Evolutionary conservation across 2,888 invertebrate species (phyloP), one percentile per base, ranked within the genome.

Genomic region (Drosophila limbata): DNA sequence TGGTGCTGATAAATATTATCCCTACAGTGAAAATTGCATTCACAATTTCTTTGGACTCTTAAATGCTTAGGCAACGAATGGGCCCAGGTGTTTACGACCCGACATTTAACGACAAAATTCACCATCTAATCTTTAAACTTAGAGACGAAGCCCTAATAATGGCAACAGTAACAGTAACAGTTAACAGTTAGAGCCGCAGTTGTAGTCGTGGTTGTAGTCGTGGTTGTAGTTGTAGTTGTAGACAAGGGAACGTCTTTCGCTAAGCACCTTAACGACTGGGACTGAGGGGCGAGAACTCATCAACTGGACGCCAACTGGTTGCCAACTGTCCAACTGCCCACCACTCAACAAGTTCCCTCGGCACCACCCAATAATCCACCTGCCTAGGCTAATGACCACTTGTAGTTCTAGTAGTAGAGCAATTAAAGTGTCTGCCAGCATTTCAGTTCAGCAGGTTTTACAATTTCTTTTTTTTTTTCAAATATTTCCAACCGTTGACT

Each of bases 231-330:
- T 28, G 28, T 28, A 28, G 28, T 28, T 28, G 28, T 28, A 69
- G 70, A 53, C 68, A 71, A 56, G 60, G 65, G 55, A 73, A 83
- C 86, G 88, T 73, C 89, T 74, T 78, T 45, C 39, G 57, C 73
- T 84, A 84, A 89, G 90, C 90, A 84, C 84, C 84, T 89, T 88
- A 84, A 88, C 90, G 84, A 86, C 80, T 40, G 25, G 15, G 84
- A 86, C 80, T 37, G 25, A 25, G 45, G 35, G 45, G 57, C 28
- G 25, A 50, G 39, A 44, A 45, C 62, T 39, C 65, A 72, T 77
- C 73, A 75, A 65, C 56, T 70, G 59, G 53, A 50, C 51, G 71
- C 28, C 59, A 57, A 57, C 71, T 51, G 57, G 66, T 60, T 56
- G 52, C 78, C 81, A 74, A 52, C 68, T 73, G 68, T 69, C 73